Conservation (phyloP, 2,113 vertebrate species). For the Protobothrops flavoviridis region DNA sequence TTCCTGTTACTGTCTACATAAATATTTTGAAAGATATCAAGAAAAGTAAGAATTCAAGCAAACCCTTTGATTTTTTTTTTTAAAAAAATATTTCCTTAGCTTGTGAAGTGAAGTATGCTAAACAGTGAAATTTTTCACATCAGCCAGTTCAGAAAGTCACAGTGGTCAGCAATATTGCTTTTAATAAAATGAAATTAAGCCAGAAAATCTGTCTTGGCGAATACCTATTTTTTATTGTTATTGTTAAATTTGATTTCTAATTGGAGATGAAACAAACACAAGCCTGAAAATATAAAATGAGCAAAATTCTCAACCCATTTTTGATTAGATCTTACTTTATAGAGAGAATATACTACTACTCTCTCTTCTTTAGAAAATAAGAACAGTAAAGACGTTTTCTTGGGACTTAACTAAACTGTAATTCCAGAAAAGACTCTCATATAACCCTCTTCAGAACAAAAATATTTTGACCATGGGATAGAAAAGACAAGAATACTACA, state of each 20-base stretch:
- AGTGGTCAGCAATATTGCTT: conserved; percentile 17
- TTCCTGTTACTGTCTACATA: background rate
- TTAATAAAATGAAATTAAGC: conserved; percentile 40
- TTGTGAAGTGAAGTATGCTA: background rate
- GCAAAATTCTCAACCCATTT: conserved; percentile 43
- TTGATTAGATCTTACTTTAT: conserved; percentile 39
- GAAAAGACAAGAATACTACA: background rate
- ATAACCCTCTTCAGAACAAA: conserved; percentile 9
- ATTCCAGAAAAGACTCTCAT: conserved; percentile 11
- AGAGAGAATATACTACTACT: conserved; percentile 17
- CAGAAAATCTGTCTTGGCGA: conserved; percentile 47
- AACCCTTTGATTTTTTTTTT: background rate
- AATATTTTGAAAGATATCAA: background rate
- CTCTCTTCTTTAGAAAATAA: conserved; percentile 7
- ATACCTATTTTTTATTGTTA: conserved; percentile 26
- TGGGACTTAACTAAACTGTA: conserved; percentile 23
- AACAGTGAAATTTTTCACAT: conserved; percentile 12
- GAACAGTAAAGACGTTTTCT: conserved; percentile 10
- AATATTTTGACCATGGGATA: background rate
- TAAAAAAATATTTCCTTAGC: background rate
- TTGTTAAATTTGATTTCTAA: conserved; percentile 48
- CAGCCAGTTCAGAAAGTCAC: conserved; percentile 40
- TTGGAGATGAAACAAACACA: conserved; percentile 56
- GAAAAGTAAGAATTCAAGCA: background rate
- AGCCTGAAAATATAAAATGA: conserved; percentile 55